Evolutionary conservation across 2,113 vertebrate genomes (phyloP).

Genomic region (Calidris pugnax): DNA sequence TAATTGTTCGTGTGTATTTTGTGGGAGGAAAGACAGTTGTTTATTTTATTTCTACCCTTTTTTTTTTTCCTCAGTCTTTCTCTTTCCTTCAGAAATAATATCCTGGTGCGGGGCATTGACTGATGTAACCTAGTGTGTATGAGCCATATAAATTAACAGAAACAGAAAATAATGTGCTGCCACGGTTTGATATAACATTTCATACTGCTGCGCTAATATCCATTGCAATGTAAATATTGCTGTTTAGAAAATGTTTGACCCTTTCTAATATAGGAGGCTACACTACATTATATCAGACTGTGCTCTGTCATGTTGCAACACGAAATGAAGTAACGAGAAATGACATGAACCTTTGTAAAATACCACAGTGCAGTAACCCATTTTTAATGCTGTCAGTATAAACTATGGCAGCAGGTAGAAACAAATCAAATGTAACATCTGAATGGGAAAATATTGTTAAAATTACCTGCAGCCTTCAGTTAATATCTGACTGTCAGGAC

Average conservation of each 20-base stretch:
- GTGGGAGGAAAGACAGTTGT: background rate
- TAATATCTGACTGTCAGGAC: conserved; percentile 23
- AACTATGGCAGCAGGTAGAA: conserved; percentile 40
- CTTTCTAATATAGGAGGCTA: conserved; percentile 33
- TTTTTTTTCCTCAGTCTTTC: background rate
- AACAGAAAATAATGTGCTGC: background rate
- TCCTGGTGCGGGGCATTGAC: background rate
- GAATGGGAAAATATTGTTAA: conserved; percentile 50
- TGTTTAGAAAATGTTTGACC: conserved; percentile 38
- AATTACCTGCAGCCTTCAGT: conserved; percentile 34
- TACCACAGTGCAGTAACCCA: conserved; percentile 56
- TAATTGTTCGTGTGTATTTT: background rate
- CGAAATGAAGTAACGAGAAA: conserved; percentile 53
- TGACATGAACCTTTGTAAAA: conserved; percentile 66
- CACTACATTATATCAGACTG: conserved; percentile 14
- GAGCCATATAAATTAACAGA: background rate
- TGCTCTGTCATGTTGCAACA: conserved; percentile 16
- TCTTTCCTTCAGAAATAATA: background rate
- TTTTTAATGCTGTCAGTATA: conserved; percentile 61
- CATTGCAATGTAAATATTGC: conserved; percentile 31
- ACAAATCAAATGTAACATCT: conserved; percentile 53
- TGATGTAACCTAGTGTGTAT: background rate
- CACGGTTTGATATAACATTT: background rate
- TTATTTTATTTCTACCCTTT: background rate
- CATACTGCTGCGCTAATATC: background rate